These are phyloP conservation scores for Nezara viridula DNA, from an alignment of 2,888 invertebrate species.

Conservation along the genomic window DNA sequence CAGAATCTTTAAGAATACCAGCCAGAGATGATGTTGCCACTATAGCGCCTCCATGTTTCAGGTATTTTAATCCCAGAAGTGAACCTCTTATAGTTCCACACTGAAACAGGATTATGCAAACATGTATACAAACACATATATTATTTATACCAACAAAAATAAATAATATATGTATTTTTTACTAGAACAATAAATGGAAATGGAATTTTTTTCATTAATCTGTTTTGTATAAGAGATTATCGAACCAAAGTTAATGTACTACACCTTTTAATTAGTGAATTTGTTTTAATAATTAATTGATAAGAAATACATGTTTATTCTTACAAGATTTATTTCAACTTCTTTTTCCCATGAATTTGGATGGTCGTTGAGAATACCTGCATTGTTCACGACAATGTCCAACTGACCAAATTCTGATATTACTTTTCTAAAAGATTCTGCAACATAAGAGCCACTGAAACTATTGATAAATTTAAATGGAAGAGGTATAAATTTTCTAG, in stretches of 20 bases:
- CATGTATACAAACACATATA: no score
- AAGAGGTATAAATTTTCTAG: no score
- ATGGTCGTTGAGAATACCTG: conserved; percentile 68
- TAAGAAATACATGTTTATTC: no score
- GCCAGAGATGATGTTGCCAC: conserved; percentile 34
- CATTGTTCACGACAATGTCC: conserved; percentile 66
- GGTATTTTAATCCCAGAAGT: conserved; percentile 73
- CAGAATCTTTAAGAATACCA: conserved; percentile 27
- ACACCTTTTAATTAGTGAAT: no score
- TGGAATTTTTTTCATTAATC: no score
- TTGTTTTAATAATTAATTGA: no score
- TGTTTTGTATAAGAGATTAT: no score
- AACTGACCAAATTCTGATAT: conserved; percentile 63
- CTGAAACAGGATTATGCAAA: conserved; percentile 66
- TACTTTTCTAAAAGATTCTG: conserved; percentile 39
- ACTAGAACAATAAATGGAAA: no score
- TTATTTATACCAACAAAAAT: no score
- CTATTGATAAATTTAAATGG: no score
- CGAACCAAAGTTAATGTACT: no score
- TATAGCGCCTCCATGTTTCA: conserved; percentile 72
- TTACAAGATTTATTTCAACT: conserved; percentile 69
- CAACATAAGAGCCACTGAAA: not conserved
- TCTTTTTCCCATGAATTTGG: conserved; percentile 68
- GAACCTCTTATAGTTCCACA: conserved; percentile 71
- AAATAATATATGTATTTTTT: no score